Evolutionary conservation across 92 coral and sea anemone genomes (phyloP), one percentile per base, ranked within the genome.

Genomic region (Palythoa grandiflora): DNA sequence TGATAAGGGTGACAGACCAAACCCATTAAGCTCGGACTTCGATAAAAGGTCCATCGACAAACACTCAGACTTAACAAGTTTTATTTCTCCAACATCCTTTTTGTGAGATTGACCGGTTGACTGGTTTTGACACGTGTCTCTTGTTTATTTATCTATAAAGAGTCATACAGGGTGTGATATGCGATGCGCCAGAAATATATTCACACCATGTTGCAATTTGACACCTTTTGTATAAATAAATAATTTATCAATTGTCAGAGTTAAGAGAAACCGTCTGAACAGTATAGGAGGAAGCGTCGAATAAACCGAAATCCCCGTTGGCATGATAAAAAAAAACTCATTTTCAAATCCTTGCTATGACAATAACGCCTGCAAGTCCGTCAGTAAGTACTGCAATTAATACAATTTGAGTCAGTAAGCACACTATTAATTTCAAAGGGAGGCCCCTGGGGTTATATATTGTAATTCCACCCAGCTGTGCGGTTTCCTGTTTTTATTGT

Each of bases 1-100:
- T 28, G 86, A 81, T 81, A 81, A 81, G 44, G 19, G 60, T 81
- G 86, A 81, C 75, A 81, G 38, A 57, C 75, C n/a, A 65, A 5
- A 28, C 16, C 86, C 86, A 81, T 81, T 65, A 81, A 12, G 37
- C 9, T 3, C 4, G 16, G 40, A 35, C 10, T 52, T 54, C 13
- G 71, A 66, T 48, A 48, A 66, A 81, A 19, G 8, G 20, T 6
- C 15, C 28, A n/a, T 77, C 47, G 20, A 77, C n/a, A 57, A 21
- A 76, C 80, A 76, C 54, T 50, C 17, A 61, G 80, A 76, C 80
- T 59, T 63, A 52, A 21, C 39, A 76, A 21, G 21, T 52, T 52
- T 5, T 3, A 20, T 36, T 51, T 19, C 19, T 71, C 80, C 28
- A 76, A n/a, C 5, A 21, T 3, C 47, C 13, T 5, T 12, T 35